Conservation (phyloP, 2,113 vertebrate genomes). For the Alosa alosa region DNA sequence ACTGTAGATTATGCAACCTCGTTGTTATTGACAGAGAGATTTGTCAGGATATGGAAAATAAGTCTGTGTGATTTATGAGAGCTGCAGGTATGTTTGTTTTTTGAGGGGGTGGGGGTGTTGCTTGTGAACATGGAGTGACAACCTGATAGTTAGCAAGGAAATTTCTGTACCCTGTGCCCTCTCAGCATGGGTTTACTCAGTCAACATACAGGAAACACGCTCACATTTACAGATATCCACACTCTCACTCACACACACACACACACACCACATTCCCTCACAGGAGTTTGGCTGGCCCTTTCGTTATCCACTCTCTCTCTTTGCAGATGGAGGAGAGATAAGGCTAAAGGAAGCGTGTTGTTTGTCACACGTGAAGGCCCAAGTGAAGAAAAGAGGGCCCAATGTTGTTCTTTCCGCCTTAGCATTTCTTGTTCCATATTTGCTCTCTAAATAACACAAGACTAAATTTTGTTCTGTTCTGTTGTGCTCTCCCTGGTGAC, state of each 20-base stretch:
- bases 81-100: slow-evolving; percentile 45
- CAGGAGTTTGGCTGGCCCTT: neutral
- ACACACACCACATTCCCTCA: neutral
- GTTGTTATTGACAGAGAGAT: neutral
- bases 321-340: slow-evolving; percentile 35
- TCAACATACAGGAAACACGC: neutral
- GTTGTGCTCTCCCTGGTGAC: neutral
- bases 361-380: neutral
- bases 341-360: neutral
- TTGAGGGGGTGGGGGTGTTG: slow-evolving; percentile 22
- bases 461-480: slow-evolving; percentile 21
- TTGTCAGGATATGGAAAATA: neutral
- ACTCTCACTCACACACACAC: neutral
- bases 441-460: slow-evolving; percentile 25
- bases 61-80: slow-evolving; percentile 34
- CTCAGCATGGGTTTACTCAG: neutral
- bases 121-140: slow-evolving; percentile 33
- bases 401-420: neutral
- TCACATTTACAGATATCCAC: neutral
- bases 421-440: neutral
- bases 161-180: slow-evolving; percentile 9
- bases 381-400: neutral
- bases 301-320: slow-evolving; percentile 13
- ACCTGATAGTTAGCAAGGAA: slow-evolving; percentile 38
- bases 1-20: neutral